phyloP scores from a whole-genome alignment of 92 coral and sea anemone genomes.

The Palythoa caribaeorum region DNA sequence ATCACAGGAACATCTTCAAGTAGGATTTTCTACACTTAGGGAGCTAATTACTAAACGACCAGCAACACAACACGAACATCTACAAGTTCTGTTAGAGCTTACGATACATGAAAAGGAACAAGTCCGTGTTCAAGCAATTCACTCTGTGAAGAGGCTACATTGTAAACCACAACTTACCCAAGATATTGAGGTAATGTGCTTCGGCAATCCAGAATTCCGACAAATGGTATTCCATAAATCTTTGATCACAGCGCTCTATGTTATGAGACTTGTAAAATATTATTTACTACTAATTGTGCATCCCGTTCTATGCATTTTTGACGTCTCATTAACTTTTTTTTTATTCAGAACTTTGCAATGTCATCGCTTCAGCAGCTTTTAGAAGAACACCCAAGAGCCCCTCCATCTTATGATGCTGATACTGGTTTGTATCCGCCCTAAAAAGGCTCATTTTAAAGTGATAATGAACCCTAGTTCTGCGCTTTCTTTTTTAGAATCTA shows the following conservation, averaged over 20 bases:
- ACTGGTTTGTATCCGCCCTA: slow-evolving; percentile 38
- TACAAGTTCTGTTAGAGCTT: slow-evolving; percentile 87
- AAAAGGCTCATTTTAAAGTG: neutral
- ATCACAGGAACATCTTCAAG: slow-evolving; percentile 89
- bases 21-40: slow-evolving; percentile 91
- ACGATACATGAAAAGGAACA: slow-evolving; percentile 89
- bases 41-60: slow-evolving; percentile 94
- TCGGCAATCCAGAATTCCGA: too few species aligned
- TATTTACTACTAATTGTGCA: neutral
- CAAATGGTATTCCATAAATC: too few species aligned
- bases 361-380: slow-evolving; percentile 65
- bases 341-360: slow-evolving; percentile 62
- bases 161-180: slow-evolving; percentile 83
- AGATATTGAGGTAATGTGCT: slow-evolving; percentile 82
- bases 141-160: slow-evolving; percentile 96
- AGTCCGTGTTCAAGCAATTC: slow-evolving; percentile 97
- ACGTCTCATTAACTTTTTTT: neutral
- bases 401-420: slow-evolving; percentile 62
- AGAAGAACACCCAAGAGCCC: slow-evolving; percentile 66
- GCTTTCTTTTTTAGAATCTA: too few species aligned
- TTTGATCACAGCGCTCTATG: too few species aligned
- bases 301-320: neutral
- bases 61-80: slow-evolving; percentile 84
- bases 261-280: neutral
- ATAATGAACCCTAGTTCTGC: too few species aligned